Evolutionary conservation across 2,888 invertebrate species (phyloP).

Genomic region (Stictocephala bisonia): DNA sequence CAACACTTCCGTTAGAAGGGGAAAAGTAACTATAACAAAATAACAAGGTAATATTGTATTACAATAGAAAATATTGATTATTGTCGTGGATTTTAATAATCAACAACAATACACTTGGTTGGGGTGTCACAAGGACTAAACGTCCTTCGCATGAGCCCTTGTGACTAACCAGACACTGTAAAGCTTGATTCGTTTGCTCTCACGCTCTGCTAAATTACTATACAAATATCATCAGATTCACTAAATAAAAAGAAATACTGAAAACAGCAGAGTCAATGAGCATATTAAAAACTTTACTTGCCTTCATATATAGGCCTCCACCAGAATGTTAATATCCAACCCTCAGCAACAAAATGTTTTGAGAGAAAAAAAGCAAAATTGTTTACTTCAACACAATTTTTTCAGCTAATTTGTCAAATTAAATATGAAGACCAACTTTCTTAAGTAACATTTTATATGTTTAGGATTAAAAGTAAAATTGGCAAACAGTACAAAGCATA

Average conservation of each 20-base stretch:
- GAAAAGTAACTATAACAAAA: conserved; percentile 25
- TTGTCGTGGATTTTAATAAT: conserved; percentile 38
- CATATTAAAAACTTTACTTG: no score
- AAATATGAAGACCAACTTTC: no score
- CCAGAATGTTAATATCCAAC: no score
- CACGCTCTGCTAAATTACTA: not conserved
- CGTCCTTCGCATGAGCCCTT: conserved; percentile 46
- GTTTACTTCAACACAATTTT: no score
- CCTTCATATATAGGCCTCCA: no score
- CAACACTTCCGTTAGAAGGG: conserved; percentile 29
- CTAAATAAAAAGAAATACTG: conserved; percentile 14
- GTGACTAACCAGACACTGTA: not conserved
- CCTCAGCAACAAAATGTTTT: no score
- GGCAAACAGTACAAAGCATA: not conserved
- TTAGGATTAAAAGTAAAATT: no score
- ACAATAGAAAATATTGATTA: conserved; percentile 36
- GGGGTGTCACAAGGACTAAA: conserved; percentile 41
- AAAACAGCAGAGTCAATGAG: no score
- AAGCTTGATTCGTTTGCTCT: conserved; percentile 29
- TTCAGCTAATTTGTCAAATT: no score
- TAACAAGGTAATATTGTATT: conserved; percentile 27
- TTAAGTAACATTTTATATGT: no score
- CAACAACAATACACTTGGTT: conserved; percentile 6
- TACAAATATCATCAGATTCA: no score
- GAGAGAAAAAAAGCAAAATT: no score